Evolutionary conservation across 2,113 vertebrate species (phyloP).

Genomic region (Megalops atlanticus): DNA sequence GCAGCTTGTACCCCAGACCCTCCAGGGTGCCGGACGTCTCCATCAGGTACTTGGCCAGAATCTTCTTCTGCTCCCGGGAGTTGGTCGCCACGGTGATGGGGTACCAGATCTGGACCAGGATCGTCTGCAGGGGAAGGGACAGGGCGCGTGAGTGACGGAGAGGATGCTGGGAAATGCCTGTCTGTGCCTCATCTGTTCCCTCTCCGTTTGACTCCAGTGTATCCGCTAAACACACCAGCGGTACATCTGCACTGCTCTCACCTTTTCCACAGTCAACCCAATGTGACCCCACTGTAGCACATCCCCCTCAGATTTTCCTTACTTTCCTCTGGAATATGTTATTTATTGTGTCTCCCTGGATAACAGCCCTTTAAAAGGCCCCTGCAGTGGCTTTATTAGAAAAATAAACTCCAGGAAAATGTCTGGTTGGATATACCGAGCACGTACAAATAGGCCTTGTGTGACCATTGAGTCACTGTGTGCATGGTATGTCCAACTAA

Average conservation of each 20-base stretch:
- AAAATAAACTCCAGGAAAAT: no score
- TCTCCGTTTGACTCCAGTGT: not conserved
- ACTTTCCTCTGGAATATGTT: no score
- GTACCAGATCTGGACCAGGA: conserved; percentile 98
- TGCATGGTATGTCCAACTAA: no score
- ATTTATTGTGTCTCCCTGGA: no score
- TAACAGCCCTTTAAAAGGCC: no score
- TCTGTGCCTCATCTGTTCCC: not conserved
- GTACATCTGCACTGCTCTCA: not conserved
- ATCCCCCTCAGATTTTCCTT: no score
- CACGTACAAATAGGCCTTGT: no score
- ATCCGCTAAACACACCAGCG: no score
- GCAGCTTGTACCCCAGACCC: conserved; percentile 88
- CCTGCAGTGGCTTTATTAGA: no score
- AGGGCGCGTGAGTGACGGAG: not conserved
- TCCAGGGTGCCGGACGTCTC: conserved; percentile 91
- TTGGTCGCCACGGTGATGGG: conserved; percentile 98
- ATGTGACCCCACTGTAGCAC: not conserved
- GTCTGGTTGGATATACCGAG: no score
- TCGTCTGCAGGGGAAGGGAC: conserved; percentile 76
- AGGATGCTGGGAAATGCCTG: not conserved
- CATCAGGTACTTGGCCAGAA: conserved; percentile 91
- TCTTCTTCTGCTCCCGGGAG: conserved; percentile 98
- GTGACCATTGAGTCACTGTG: no score
- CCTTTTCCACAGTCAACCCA: no score